Conservation (phyloP, 1,140 invertebrate species). For the Subanguina moxae region DNA sequence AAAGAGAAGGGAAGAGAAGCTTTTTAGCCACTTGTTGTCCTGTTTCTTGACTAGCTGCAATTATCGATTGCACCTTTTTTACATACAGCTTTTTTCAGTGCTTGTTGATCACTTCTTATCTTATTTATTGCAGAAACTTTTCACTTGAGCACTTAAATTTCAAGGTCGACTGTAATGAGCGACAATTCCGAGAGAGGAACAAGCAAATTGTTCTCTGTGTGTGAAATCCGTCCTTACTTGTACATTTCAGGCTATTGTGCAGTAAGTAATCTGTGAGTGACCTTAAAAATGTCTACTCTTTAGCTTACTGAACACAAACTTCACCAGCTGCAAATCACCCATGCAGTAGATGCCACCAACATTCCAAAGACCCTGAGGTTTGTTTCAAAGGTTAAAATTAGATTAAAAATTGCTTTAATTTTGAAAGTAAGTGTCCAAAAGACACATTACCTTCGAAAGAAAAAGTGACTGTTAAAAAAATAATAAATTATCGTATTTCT, state of each 20-base stretch:
- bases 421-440: no score
- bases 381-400: not conserved
- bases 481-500: no score
- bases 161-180: not conserved
- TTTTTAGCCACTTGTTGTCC: slow-evolving; percentile 6
- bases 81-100: not conserved
- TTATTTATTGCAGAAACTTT: not conserved
- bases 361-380: slow-evolving; percentile 40
- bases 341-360: slow-evolving; percentile 46
- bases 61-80: not conserved
- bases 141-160: not conserved
- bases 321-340: slow-evolving; percentile 42
- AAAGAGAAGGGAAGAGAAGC: slow-evolving; percentile 18
- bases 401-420: not conserved
- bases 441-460: no score
- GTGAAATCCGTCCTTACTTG: slow-evolving; percentile 43
- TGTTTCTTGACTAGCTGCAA: not conserved
- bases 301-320: slow-evolving; percentile 32
- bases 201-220: slow-evolving; percentile 35
- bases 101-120: not conserved
- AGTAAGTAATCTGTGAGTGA: slow-evolving; percentile 8
- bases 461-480: no score
- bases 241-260: slow-evolving; percentile 39
- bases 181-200: not conserved
- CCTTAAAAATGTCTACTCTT: not conserved